phyloP scores from a whole-genome alignment of 37 sponge, comb jelly and placozoan species.

The Spongia lamella region DNA sequence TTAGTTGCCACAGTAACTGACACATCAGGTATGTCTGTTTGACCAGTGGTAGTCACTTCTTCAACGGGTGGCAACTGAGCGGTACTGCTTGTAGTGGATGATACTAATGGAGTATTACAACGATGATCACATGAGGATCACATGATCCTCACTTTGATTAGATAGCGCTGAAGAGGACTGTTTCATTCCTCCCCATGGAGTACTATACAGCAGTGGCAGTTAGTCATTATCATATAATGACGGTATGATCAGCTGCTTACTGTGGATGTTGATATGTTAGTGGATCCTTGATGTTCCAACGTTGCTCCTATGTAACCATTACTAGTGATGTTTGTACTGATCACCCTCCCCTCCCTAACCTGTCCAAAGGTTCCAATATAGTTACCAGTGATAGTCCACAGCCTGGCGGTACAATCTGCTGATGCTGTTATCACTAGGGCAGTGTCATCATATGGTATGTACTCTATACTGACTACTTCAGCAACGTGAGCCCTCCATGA shows the following conservation, averaged over 20 bases:
- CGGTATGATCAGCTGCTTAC: neutral
- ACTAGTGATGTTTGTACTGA: neutral
- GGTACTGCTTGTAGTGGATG: neutral
- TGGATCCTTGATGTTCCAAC: neutral
- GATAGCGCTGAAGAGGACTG: neutral
- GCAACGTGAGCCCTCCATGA: conserved; percentile 79
- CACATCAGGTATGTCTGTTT: too few relatives aligned
- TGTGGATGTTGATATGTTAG: neutral
- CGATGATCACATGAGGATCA: neutral
- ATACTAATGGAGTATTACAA: too few relatives aligned
- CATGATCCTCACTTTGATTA: neutral
- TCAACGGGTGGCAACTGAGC: neutral
- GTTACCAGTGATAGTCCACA: conserved; percentile 89
- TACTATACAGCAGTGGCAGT: neutral
- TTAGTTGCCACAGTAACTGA: too few relatives aligned
- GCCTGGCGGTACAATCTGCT: conserved; percentile 76
- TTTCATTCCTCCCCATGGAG: conserved; percentile 29
- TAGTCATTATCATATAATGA: neutral
- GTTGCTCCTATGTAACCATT: neutral
- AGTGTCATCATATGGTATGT: conserved; percentile 39
- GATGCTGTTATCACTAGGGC: conserved; percentile 77
- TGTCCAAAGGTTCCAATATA: conserved; percentile 96
- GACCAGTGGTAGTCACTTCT: too few relatives aligned
- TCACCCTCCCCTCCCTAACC: conserved; percentile 24
- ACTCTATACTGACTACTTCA: conserved; percentile 71